Conservation (phyloP, 2,797 vertebrate species). For the Leptoclinus maculatus region DNA sequence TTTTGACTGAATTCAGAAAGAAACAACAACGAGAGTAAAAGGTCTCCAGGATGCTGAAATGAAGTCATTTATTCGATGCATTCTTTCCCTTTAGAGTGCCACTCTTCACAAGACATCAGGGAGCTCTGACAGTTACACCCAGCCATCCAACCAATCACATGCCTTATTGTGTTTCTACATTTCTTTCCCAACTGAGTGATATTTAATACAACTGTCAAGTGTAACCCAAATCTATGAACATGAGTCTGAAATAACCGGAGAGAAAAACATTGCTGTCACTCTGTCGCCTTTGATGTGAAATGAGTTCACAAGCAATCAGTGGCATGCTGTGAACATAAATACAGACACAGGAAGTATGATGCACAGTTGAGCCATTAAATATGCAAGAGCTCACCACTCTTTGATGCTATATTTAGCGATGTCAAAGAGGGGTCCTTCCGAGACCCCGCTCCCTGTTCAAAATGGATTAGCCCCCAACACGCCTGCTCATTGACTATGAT, state of each 20-base stretch:
- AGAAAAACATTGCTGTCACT: not conserved
- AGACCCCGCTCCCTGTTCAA: slow-evolving; percentile 70
- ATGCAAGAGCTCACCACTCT: slow-evolving; percentile 35
- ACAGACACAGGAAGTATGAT: not conserved
- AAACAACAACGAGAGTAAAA: not conserved
- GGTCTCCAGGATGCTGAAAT: not conserved
- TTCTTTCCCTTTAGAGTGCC: not conserved
- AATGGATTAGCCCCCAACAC: slow-evolving; percentile 59
- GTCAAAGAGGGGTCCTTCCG: slow-evolving; percentile 41
- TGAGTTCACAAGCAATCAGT: slow-evolving; percentile 24
- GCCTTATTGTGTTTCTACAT: not conserved
- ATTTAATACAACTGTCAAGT: slow-evolving; percentile 18
- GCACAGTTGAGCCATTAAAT: slow-evolving; percentile 37
- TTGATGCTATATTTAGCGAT: slow-evolving; percentile 64
- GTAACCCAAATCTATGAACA: slow-evolving; percentile 13
- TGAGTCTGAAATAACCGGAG: slow-evolving; percentile 15
- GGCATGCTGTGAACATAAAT: slow-evolving; percentile 11
- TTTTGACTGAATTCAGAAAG: slow-evolving; percentile 8
- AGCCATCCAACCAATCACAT: slow-evolving; percentile 4
- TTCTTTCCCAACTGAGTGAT: not conserved
- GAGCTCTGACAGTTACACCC: not conserved
- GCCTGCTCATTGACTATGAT: slow-evolving; percentile 52
- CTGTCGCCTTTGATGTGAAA: slow-evolving; percentile 32
- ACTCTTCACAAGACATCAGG: not conserved
- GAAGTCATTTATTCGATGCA: not conserved